These are phyloP conservation scores for Blera fallax DNA, from an alignment of 2,888 invertebrate genomes.

Conservation along the genomic window DNA sequence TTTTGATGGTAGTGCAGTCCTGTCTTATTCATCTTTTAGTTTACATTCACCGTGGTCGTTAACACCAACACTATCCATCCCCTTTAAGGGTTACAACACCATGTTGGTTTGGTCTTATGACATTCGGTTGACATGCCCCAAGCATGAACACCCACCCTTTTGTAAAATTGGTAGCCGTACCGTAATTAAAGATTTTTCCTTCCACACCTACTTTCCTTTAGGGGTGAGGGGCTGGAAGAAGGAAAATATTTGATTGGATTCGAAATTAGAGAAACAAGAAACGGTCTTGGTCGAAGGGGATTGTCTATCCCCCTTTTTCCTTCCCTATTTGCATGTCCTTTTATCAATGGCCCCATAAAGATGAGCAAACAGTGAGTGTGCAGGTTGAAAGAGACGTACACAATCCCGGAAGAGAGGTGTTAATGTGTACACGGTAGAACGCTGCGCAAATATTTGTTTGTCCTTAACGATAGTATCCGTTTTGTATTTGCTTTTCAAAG, in stretches of 20 bases:
- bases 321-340: constrained; percentile 9
- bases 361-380: constrained; percentile 4
- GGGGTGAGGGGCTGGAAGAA: background rate
- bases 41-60: constrained; percentile 20
- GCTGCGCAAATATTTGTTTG: constrained; percentile 14
- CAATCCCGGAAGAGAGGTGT: constrained; percentile 12
- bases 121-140: background rate
- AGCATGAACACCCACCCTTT: background rate
- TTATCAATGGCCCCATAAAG: constrained; percentile 14
- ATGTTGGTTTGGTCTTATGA: background rate
- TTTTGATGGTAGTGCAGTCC: background rate
- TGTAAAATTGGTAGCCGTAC: background rate
- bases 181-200: background rate
- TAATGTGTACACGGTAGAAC: constrained; percentile 2
- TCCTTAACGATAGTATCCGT: background rate
- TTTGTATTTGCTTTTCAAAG: background rate
- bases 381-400: background rate
- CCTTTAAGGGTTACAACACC: background rate
- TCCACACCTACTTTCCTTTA: background rate
- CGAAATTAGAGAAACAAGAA: background rate
- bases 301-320: background rate
- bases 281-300: background rate
- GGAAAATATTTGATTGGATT: constrained; percentile 10
- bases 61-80: constrained; percentile 1
- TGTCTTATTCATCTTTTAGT: background rate